phyloP scores from a whole-genome alignment of 2,113 vertebrate species.

The Pogona vitticeps region DNA sequence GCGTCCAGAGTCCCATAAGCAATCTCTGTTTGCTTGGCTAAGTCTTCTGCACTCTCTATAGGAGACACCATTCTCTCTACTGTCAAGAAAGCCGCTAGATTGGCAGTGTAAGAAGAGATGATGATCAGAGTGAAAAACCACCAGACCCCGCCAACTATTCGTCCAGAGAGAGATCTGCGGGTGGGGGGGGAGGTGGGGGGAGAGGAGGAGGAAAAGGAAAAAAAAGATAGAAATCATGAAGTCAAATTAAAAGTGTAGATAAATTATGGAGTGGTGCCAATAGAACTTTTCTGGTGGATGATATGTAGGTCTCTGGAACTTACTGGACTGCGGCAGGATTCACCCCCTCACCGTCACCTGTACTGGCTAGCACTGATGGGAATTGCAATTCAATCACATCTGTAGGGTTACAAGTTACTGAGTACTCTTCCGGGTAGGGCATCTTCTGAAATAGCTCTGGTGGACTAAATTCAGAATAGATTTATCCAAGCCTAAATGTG shows the following conservation, averaged over 20 bases:
- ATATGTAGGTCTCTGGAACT: not conserved
- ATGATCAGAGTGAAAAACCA: conserved; percentile 99
- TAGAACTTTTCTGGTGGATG: not conserved
- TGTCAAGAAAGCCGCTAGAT: conserved; percentile 97
- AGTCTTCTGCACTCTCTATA: conserved; percentile 97
- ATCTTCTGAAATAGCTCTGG: too few relatives aligned
- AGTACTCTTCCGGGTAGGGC: too few relatives aligned
- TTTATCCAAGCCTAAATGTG: not conserved
- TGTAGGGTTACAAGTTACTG: too few relatives aligned
- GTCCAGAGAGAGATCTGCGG: conserved; percentile 93
- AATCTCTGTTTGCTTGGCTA: conserved; percentile 98
- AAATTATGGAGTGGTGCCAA: not conserved
- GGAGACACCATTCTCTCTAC: conserved; percentile 99
- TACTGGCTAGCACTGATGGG: too few relatives aligned
- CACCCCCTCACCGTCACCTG: not conserved
- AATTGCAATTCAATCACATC: too few relatives aligned
- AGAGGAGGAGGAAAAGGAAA: conserved; percentile 29
- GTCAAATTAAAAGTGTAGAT: conserved; percentile 12
- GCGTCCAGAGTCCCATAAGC: conserved; percentile 96
- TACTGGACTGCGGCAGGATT: not conserved
- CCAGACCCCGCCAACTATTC: conserved; percentile 98
- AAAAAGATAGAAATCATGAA: conserved; percentile 48
- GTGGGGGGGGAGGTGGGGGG: too few relatives aligned
- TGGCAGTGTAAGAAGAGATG: conserved; percentile 98
- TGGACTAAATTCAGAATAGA: not conserved